Conservation (phyloP, 1,140 invertebrate genomes). For the Euglossa dilemma region DNA sequence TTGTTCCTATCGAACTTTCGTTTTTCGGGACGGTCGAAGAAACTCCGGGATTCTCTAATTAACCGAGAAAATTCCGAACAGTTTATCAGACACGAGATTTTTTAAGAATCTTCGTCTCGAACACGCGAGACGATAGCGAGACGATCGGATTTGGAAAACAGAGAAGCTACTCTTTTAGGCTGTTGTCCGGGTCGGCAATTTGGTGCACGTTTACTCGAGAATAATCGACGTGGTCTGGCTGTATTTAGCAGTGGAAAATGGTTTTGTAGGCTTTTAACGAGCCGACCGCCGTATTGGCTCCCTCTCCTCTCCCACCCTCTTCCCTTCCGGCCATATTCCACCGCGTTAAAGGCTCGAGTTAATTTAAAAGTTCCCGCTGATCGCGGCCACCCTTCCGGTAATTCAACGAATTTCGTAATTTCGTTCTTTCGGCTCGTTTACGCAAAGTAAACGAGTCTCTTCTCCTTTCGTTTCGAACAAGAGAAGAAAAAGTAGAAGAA, state of each 20-base stretch:
- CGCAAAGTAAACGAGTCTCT: neutral
- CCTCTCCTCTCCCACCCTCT: too few relatives aligned
- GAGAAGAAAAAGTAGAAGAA: too few relatives aligned
- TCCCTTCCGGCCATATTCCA: neutral
- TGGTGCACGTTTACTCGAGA: neutral
- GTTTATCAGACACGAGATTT: too few relatives aligned
- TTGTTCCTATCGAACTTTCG: too few relatives aligned
- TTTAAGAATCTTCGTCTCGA: too few relatives aligned
- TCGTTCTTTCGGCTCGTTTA: neutral
- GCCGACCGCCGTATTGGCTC: slow-evolving; percentile 18
- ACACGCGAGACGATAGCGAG: too few relatives aligned
- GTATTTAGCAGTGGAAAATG: neutral
- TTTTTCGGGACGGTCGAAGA: too few relatives aligned
- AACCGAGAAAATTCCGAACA: too few relatives aligned
- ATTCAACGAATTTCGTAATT: neutral
- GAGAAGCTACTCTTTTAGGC: too few relatives aligned
- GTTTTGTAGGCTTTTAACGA: slow-evolving; percentile 28
- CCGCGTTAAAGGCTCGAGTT: neutral
- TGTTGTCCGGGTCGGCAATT: neutral
- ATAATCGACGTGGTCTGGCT: neutral
- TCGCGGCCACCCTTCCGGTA: neutral
- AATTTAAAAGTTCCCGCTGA: neutral
- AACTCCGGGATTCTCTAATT: too few relatives aligned
- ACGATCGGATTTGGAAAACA: too few relatives aligned
- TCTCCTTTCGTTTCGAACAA: too few relatives aligned